A percentile compares a stretch with the other conserved stretches of the same genome.
These are phyloP conservation scores for Caenorhabditis remanei DNA, from an alignment of 1,140 invertebrate genomes.

Conservation along the genomic window DNA sequence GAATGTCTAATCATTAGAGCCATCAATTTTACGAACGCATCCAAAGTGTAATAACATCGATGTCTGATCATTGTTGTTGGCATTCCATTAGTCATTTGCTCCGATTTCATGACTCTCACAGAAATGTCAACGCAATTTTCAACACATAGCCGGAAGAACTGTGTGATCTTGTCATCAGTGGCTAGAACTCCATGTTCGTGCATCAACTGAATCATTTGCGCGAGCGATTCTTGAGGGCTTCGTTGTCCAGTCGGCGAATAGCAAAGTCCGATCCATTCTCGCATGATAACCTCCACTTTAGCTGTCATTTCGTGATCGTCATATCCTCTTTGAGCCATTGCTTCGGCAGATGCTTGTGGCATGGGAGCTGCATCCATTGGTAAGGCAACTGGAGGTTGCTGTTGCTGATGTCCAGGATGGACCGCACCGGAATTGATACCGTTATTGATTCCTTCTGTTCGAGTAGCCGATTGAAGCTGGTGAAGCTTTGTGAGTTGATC, in stretches of 20 bases:
- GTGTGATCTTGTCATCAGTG: conserved; percentile 94
- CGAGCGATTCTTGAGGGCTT: conserved; percentile 93
- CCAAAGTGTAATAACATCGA: conserved; percentile 94
- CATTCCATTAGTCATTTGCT: conserved; percentile 70
- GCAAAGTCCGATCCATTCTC: conserved; percentile 95
- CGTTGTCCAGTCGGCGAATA: conserved; percentile 85
- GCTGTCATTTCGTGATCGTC: conserved; percentile 87
- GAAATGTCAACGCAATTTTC: conserved; percentile 96
- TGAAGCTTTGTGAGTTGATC: conserved; percentile 56
- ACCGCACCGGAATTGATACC: neutral
- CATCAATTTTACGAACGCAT: conserved; percentile 76
- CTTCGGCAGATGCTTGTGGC: conserved; percentile 44
- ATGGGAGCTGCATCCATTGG: conserved; percentile 33
- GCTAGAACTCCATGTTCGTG: conserved; percentile 95
- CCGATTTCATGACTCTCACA: conserved; percentile 85
- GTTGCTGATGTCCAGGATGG: neutral
- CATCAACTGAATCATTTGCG: conserved; percentile 92
- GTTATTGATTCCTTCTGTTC: conserved; percentile 14
- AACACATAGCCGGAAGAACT: conserved; percentile 95
- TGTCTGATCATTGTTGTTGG: conserved; percentile 82
- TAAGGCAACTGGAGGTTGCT: conserved; percentile 2
- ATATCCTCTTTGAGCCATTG: conserved; percentile 50
- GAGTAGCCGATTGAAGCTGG: conserved; percentile 47
- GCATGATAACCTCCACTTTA: conserved; percentile 91
- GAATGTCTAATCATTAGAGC: conserved; percentile 91